phyloP scores from a whole-genome alignment of 2,888 invertebrate genomes.

The Leucozona laternaria region DNA sequence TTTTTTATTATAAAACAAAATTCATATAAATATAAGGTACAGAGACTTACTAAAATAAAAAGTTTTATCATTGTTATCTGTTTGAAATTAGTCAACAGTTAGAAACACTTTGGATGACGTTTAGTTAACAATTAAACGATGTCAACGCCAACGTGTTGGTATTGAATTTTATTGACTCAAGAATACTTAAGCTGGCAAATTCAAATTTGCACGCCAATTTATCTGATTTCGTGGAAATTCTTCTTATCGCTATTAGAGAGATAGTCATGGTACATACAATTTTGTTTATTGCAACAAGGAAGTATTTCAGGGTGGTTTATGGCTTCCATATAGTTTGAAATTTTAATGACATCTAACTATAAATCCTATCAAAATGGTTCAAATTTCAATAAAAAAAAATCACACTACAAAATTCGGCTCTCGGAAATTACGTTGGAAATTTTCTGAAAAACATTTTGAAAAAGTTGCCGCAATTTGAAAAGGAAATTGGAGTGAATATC shows the following conservation, averaged over 20 bases:
- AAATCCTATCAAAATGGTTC: too few relatives aligned
- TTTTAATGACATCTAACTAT: too few relatives aligned
- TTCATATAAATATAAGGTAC: too few relatives aligned
- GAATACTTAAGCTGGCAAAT: background rate
- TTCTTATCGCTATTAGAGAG: background rate
- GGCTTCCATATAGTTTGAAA: background rate
- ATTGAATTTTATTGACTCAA: background rate
- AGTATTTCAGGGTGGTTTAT: background rate
- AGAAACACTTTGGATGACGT: background rate
- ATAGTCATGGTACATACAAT: background rate
- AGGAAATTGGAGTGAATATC: too few relatives aligned
- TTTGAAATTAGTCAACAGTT: background rate
- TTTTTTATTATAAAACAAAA: too few relatives aligned
- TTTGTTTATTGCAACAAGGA: background rate
- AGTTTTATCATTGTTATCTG: background rate
- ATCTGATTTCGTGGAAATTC: background rate
- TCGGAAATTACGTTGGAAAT: too few relatives aligned
- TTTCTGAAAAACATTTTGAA: too few relatives aligned
- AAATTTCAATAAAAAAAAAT: too few relatives aligned
- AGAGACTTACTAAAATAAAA: background rate
- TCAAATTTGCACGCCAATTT: background rate
- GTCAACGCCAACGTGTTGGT: background rate
- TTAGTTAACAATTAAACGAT: background rate
- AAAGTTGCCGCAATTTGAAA: too few relatives aligned
- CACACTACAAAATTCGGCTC: too few relatives aligned